Conservation (phyloP, 2,888 invertebrate genomes). For the Lasioglossum lativentre region DNA sequence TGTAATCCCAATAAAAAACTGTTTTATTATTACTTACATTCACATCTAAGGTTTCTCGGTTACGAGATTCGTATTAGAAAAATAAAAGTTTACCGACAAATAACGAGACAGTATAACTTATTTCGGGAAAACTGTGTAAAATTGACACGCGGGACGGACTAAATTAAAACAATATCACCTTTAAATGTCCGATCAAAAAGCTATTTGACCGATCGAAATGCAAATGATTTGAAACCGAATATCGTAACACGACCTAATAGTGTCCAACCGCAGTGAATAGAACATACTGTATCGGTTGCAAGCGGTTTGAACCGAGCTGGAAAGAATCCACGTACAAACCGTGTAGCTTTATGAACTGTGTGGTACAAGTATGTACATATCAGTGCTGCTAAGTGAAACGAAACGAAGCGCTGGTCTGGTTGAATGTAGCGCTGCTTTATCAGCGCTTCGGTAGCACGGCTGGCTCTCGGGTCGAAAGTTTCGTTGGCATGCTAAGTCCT, state of each 20-base stretch:
- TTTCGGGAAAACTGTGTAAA: too few species aligned
- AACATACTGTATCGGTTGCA: not conserved
- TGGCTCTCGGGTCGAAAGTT: constrained; percentile 18
- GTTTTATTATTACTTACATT: too few species aligned
- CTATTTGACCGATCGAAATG: too few species aligned
- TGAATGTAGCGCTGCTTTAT: not conserved
- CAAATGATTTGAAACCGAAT: not conserved
- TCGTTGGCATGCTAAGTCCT: constrained; percentile 5
- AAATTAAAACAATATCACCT: not conserved
- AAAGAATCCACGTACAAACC: not conserved
- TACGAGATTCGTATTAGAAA: too few species aligned
- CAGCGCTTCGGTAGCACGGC: constrained; percentile 9
- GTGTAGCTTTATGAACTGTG: not conserved
- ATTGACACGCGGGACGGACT: too few species aligned
- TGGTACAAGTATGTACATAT: not conserved
- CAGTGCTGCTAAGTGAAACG: not conserved
- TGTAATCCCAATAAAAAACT: too few species aligned
- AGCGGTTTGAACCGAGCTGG: not conserved
- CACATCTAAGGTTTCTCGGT: too few species aligned
- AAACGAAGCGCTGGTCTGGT: not conserved
- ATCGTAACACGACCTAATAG: not conserved
- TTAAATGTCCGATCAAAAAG: too few species aligned
- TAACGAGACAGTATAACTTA: too few species aligned
- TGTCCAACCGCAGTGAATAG: not conserved
- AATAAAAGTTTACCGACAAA: too few species aligned